These are phyloP conservation scores for Lepus townsendii DNA, from an alignment of 2,797 vertebrate genomes.

Conservation along the genomic window DNA sequence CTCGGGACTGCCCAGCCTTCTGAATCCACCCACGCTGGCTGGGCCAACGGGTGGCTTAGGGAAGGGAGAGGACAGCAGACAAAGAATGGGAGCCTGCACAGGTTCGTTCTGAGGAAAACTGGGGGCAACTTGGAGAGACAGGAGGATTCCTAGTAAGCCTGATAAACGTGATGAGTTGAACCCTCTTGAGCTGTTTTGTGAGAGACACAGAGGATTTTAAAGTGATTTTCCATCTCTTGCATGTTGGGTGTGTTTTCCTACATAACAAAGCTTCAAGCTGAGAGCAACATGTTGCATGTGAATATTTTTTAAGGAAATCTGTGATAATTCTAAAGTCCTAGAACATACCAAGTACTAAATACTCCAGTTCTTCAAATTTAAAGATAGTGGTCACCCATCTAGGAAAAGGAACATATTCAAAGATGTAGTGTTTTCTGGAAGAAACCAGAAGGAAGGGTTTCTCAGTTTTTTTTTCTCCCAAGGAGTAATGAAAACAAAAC, in stretches of 20 bases:
- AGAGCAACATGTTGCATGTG: not conserved
- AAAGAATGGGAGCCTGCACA: not conserved
- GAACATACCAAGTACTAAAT: not conserved
- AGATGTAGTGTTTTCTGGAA: not conserved
- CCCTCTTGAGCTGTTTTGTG: not conserved
- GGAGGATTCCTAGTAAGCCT: not conserved
- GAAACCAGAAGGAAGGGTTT: not conserved
- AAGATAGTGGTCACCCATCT: not conserved
- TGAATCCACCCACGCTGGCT: not conserved
- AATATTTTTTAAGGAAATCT: not conserved
- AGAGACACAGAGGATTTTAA: not conserved
- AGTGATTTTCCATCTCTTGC: not conserved
- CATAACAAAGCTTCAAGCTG: not conserved
- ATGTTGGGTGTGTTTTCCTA: not conserved
- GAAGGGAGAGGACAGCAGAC: not conserved
- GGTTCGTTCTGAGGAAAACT: not conserved
- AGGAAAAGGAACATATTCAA: not conserved
- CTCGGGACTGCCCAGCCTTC: not conserved
- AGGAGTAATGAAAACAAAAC: not conserved
- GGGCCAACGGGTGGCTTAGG: not conserved
- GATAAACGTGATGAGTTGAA: not conserved
- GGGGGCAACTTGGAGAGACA: not conserved
- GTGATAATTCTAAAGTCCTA: not conserved
- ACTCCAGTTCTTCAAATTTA: not conserved
- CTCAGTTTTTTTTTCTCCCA: not conserved